phyloP scores from a whole-genome alignment of 2,113 vertebrate genomes.

The Neodon shergylaensis region DNA sequence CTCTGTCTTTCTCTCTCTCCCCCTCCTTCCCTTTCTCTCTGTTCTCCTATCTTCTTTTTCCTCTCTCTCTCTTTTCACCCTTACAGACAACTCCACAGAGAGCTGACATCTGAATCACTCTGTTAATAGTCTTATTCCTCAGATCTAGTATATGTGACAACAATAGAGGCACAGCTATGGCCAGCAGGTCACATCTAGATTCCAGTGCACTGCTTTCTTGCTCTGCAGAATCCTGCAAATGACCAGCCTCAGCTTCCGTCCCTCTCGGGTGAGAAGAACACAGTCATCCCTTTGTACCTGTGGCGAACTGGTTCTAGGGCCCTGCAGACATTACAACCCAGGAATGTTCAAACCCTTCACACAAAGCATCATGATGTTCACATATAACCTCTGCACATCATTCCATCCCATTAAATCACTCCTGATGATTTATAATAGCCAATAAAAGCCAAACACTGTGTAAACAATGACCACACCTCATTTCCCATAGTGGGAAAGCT shows the following conservation, averaged over 20 bases:
- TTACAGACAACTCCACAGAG: background rate
- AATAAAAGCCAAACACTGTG: background rate
- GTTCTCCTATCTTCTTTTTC: too few species aligned
- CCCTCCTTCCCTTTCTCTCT: background rate
- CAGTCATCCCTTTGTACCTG: background rate
- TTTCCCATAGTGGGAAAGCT: background rate
- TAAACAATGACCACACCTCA: background rate
- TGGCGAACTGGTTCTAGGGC: background rate
- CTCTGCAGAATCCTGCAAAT: background rate
- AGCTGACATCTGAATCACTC: background rate
- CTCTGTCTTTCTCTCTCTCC: fast-evolving
- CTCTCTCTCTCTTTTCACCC: too few species aligned
- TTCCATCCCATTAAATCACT: background rate
- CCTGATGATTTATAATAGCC: slow-evolving; percentile 12
- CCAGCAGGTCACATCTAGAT: background rate
- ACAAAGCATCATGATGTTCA: background rate
- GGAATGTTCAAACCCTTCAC: background rate
- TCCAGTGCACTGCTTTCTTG: background rate
- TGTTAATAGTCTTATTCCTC: background rate
- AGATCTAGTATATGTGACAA: background rate
- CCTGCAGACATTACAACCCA: background rate
- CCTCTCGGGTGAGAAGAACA: background rate
- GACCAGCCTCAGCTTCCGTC: background rate
- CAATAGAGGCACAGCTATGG: background rate
- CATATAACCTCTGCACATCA: background rate